A percentile compares a stretch with the other conserved stretches of the same genome.
phyloP scores from a whole-genome alignment of 2,797 vertebrate genomes.

The Rallus crepitans region DNA sequence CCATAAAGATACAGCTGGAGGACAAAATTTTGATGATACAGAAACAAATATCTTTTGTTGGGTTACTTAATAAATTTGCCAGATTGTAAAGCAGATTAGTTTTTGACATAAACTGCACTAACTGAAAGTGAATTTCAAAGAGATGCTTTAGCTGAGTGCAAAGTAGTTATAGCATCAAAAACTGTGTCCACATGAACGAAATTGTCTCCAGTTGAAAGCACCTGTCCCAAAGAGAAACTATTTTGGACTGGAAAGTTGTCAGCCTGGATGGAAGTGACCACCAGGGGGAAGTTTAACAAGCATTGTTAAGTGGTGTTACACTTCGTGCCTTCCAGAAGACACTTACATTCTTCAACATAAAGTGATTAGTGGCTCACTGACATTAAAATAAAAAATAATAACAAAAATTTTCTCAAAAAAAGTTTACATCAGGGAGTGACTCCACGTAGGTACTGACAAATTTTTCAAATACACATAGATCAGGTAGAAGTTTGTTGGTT shows the following conservation, averaged over 20 bases:
- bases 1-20: background rate
- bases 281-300: background rate
- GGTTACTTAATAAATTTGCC: background rate
- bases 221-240: background rate
- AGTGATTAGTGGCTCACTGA: background rate
- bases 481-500: background rate
- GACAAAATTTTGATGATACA: background rate
- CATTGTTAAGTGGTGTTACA: background rate
- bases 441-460: background rate
- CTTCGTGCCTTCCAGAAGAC: background rate
- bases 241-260: background rate
- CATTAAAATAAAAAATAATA: background rate
- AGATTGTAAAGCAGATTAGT: background rate
- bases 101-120: background rate
- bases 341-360: accelerated
- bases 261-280: background rate
- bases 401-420: background rate
- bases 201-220: background rate
- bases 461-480: background rate
- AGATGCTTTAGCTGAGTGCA: background rate
- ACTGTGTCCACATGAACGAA: background rate
- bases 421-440: background rate
- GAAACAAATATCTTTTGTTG: background rate
- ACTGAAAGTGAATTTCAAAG: background rate
- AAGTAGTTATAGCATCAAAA: background rate